phyloP scores from a whole-genome alignment of 2,113 vertebrate genomes.

The Crotalus viridis region DNA sequence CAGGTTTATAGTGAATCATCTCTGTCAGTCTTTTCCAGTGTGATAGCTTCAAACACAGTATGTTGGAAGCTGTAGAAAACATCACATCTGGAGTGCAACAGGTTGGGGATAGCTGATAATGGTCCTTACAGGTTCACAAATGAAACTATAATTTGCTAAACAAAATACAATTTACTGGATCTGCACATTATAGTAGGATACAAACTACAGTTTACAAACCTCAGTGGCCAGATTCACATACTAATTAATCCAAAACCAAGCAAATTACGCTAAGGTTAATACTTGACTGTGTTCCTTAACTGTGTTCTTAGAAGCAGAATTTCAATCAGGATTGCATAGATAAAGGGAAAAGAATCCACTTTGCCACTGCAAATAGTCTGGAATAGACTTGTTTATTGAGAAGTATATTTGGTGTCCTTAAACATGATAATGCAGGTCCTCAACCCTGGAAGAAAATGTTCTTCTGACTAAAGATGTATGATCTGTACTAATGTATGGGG shows the following conservation, averaged over 20 bases:
- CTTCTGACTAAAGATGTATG: background rate
- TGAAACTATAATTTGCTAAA: background rate
- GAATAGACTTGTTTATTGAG: background rate
- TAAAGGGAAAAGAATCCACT: background rate
- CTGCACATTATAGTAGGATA: background rate
- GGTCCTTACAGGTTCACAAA: background rate
- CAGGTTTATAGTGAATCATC: background rate
- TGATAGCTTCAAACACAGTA: background rate
- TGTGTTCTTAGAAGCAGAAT: background rate
- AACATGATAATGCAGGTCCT: background rate
- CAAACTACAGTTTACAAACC: background rate
- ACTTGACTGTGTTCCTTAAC: background rate
- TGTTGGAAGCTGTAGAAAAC: background rate
- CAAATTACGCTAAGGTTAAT: background rate
- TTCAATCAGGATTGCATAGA: background rate
- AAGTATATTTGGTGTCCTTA: background rate
- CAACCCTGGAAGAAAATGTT: background rate
- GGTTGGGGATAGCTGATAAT: background rate
- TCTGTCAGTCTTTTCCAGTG: background rate
- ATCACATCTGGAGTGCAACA: background rate
- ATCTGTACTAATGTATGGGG: background rate
- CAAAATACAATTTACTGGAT: background rate
- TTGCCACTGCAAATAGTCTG: background rate
- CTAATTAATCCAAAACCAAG: background rate
- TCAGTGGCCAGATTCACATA: background rate